Conservation (phyloP, 2,797 vertebrate genomes). For the Gorsachius magnificus region DNA sequence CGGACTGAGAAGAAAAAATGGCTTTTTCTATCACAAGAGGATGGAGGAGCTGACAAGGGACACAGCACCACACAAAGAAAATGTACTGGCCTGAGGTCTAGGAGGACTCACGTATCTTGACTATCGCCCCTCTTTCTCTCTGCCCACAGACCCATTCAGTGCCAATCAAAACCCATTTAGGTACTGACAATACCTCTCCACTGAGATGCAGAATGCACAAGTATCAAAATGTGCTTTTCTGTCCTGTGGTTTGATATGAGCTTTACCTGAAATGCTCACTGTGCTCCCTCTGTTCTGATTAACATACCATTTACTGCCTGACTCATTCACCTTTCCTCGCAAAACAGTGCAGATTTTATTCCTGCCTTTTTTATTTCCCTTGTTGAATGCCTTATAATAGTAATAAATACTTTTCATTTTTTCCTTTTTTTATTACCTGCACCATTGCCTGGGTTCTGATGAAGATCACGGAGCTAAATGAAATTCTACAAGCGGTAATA, state of each 20-base stretch:
- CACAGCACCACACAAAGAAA: neutral
- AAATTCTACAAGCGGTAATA: neutral
- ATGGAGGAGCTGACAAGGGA: neutral
- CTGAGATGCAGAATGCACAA: neutral
- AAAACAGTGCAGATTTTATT: neutral
- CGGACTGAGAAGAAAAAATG: neutral
- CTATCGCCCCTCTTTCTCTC: neutral
- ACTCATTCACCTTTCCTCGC: neutral
- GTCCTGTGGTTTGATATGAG: neutral
- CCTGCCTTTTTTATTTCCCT: neutral
- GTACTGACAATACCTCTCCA: neutral
- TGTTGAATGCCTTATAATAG: neutral
- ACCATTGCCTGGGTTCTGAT: neutral
- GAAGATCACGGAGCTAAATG: neutral
- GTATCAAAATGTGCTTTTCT: neutral
- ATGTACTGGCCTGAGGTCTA: neutral
- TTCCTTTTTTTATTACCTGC: neutral
- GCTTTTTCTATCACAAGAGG: neutral
- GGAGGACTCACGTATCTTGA: fast-evolving
- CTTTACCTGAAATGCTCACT: neutral
- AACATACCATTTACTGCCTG: neutral
- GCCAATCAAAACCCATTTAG: neutral
- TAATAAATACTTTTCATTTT: neutral
- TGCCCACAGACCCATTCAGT: neutral
- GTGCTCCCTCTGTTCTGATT: neutral